These are phyloP conservation scores for Calcarius lapponicus DNA, from an alignment of 2,797 vertebrate genomes.

Conservation along the genomic window DNA sequence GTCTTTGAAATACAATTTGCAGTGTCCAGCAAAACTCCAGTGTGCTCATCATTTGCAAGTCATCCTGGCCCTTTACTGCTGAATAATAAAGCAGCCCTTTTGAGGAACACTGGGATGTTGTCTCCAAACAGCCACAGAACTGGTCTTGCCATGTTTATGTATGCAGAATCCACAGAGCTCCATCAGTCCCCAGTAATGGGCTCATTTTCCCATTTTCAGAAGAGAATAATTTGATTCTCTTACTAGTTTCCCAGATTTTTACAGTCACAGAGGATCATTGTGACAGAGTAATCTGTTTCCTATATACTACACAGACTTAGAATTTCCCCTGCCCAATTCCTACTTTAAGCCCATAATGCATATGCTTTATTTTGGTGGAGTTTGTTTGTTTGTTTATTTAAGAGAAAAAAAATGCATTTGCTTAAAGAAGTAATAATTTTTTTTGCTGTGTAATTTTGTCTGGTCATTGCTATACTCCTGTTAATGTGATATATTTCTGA, in stretches of 20 bases:
- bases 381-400: neutral
- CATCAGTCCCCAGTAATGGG: neutral
- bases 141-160: neutral
- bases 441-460: neutral
- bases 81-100: neutral
- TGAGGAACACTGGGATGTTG: neutral
- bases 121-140: neutral
- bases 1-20: neutral
- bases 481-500: neutral
- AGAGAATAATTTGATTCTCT: neutral
- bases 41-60: neutral
- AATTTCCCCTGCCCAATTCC: neutral
- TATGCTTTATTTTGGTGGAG: neutral
- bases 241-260: neutral
- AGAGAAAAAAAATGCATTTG: neutral
- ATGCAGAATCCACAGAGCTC: neutral
- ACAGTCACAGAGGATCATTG: neutral
- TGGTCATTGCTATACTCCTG: neutral
- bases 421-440: neutral
- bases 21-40: neutral
- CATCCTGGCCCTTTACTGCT: neutral
- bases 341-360: neutral
- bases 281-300: neutral
- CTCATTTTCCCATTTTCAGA: slow-evolving; percentile 17
- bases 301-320: neutral